These are phyloP conservation scores for Sandelia bainsii DNA, from an alignment of 2,797 vertebrate genomes.

Conservation along the genomic window DNA sequence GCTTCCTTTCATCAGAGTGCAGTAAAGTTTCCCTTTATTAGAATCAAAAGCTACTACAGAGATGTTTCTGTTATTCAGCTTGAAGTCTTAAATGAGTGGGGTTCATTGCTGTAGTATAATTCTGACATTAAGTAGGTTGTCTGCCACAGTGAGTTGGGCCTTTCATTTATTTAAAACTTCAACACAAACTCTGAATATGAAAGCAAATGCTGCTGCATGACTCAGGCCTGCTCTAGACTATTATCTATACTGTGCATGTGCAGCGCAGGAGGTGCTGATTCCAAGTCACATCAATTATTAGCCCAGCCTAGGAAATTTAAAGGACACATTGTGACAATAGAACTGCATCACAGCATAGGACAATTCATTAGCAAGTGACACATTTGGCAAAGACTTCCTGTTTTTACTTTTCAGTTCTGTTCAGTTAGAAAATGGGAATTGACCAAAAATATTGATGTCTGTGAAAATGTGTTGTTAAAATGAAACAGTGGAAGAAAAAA, in stretches of 20 bases:
- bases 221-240: slow-evolving; percentile 16
- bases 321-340: neutral
- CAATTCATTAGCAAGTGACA: neutral
- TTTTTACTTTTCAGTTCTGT: neutral
- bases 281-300: neutral
- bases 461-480: neutral
- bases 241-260: neutral
- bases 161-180: slow-evolving; percentile 23
- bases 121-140: neutral
- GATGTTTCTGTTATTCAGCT: neutral
- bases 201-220: slow-evolving; percentile 22
- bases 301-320: slow-evolving; percentile 4
- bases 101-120: neutral
- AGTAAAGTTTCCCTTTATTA: neutral
- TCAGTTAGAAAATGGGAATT: neutral
- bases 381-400: neutral
- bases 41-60: neutral
- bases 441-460: neutral
- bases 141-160: neutral
- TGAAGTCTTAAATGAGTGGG: neutral
- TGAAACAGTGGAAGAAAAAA: neutral
- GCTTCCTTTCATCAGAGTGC: neutral
- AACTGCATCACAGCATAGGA: neutral
- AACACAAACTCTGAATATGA: slow-evolving; percentile 13
- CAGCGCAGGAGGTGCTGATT: neutral